Conservation (phyloP, 2,113 vertebrate genomes). For the Psammodynastes pulverulentus region DNA sequence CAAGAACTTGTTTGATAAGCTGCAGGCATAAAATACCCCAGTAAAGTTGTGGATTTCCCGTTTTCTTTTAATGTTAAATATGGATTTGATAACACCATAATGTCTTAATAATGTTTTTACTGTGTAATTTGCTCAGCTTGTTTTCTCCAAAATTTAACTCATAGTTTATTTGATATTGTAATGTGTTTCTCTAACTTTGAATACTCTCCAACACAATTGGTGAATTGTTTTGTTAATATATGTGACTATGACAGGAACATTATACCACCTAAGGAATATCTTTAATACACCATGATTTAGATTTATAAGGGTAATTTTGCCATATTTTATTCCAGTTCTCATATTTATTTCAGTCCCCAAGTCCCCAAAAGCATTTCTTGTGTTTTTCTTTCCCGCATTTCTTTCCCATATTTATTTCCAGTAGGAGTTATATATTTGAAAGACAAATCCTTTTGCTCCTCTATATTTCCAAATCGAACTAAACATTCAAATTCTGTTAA, state of each 20-base stretch:
- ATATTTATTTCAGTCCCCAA: not conserved
- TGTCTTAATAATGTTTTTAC: not conserved
- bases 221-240: not conserved
- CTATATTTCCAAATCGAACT: not conserved
- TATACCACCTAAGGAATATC: not conserved
- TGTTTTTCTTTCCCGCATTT: not conserved
- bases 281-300: not conserved
- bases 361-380: not conserved
- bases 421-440: not conserved
- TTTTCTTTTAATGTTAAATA: not conserved
- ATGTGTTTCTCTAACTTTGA: not conserved
- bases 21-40: not conserved
- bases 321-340: not conserved
- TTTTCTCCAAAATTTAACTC: not conserved
- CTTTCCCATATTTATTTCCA: not conserved
- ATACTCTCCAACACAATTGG: not conserved
- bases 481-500: not conserved
- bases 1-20: not conserved
- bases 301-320: not conserved
- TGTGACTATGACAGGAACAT: not conserved
- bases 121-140: not conserved
- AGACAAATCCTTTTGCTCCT: not conserved
- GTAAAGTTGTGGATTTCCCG: not conserved
- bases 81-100: not conserved
- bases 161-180: not conserved